Base-by-base conservation (phyloP, 2,113 vertebrate species). In the Ptilonorhynchus violaceus region DNA sequence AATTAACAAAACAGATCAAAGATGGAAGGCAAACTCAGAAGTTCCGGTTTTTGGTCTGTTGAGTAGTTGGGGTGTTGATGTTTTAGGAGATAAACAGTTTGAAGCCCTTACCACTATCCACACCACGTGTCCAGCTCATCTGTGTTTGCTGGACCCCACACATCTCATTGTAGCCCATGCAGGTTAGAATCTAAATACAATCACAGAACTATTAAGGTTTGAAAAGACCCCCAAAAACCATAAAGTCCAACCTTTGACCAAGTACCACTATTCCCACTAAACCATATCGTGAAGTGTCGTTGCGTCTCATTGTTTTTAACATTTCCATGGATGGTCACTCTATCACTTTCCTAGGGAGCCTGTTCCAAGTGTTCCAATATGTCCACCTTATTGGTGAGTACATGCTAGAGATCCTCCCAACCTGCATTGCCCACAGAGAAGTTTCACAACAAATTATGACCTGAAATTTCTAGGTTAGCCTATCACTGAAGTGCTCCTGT, bases 371-470 rank as follows among this genome's bases (percentile, higher is more conserved):
- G 27, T 82, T 81, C 23, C 46, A 82, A 18, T 16, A 49, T 27
- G 2, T 13, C 12, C 8, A n/a, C 17, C 11, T 25, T 33, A 3
- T 16, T 70, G 31, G 3, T 2, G 3, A 41, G 15, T 14, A 41
- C 28, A 24, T 4, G 6, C n/a, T 62, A 49, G 28, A 73, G 13
- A 13, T 62, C 6, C 4, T 8, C 4, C 8, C 10, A 23, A 18
- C 41, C 25, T 66, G 6, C 10, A 6, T 35, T 11, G 70, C 25
- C 15, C 39, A 47, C 31, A 59, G 59, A 24, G 11, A 64, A 42
- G 11, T 56, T 91, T 82, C 41, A 13, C 5, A 10, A 19, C 62
- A 37, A 31, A 16, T 60, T 66, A 39, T 31, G 22, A n/a, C 49
- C 52, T 0, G 0, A 59, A 56, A 39, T 78, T 91, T 85, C 4